Conservation (phyloP, 2,797 vertebrate genomes). For the Astyanax mexicanus region DNA sequence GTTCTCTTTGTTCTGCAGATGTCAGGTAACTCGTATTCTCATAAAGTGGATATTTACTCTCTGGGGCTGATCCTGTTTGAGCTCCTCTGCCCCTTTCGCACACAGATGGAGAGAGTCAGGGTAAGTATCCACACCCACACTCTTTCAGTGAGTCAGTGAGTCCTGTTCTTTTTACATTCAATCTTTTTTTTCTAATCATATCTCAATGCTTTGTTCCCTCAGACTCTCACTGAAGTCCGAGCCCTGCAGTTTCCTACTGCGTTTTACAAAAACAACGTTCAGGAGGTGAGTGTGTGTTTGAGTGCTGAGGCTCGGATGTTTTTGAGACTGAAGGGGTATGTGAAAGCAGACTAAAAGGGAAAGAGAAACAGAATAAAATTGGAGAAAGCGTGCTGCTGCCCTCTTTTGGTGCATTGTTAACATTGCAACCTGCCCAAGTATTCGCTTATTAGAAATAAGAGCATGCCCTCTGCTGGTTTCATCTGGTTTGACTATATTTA, state of each 20-base stretch:
- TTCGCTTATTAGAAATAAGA: background rate
- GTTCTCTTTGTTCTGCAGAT: constrained; percentile 78
- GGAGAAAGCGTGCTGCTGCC: constrained; percentile 17
- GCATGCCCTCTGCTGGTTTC: constrained; percentile 17
- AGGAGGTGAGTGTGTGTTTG: constrained; percentile 83
- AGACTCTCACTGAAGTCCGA: constrained; percentile 94
- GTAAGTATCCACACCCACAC: constrained; percentile 72
- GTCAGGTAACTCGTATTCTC: constrained; percentile 94
- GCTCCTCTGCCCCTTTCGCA: constrained; percentile 93
- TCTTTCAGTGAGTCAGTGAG: too few species aligned
- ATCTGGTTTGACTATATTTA: background rate
- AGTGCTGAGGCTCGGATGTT: background rate
- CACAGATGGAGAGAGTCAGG: constrained; percentile 96
- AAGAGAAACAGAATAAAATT: background rate
- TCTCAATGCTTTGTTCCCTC: constrained; percentile 45
- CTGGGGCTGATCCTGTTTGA: constrained; percentile 98
- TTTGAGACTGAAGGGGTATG: background rate
- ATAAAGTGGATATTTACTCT: constrained; percentile 99
- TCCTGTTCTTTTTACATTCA: too few species aligned
- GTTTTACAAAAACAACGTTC: constrained; percentile 89
- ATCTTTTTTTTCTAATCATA: background rate
- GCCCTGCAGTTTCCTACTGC: constrained; percentile 86
- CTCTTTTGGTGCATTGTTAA: constrained; percentile 1
- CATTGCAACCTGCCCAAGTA: background rate
- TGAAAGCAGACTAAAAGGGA: background rate